These are phyloP conservation scores for Ischnura elegans DNA, from an alignment of 2,888 invertebrate species.

Conservation along the genomic window DNA sequence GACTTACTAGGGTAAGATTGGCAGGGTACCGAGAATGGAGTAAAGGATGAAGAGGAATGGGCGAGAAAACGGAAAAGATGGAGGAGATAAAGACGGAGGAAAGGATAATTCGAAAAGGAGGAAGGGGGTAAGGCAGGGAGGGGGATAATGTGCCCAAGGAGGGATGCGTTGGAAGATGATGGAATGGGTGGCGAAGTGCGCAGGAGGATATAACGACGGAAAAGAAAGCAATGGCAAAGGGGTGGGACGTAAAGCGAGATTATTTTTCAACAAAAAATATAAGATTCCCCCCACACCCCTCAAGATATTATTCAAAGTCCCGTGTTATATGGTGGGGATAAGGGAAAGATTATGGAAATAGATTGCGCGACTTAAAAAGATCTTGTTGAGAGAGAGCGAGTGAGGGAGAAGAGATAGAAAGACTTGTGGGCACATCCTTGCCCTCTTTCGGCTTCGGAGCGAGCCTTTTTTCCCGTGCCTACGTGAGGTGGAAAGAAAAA, in stretches of 20 bases:
- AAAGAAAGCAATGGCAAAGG: background rate
- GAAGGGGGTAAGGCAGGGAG: background rate
- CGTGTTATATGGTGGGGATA: constrained; percentile 28
- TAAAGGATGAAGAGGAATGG: background rate
- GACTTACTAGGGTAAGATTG: no score
- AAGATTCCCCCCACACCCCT: no score
- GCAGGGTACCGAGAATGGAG: background rate
- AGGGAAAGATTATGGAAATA: constrained; percentile 35
- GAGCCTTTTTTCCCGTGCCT: background rate
- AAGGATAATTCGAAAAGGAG: background rate
- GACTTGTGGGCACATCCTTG: background rate
- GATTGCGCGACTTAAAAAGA: constrained; percentile 8
- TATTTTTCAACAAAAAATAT: constrained; percentile 27
- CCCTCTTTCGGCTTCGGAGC: background rate
- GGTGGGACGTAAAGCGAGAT: background rate
- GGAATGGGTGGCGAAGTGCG: background rate
- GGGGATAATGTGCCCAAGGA: background rate
- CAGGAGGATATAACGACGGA: background rate
- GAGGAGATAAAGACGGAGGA: background rate
- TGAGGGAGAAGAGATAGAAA: background rate
- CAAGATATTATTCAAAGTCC: constrained; percentile 26
- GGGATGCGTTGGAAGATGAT: background rate
- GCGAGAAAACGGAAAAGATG: background rate
- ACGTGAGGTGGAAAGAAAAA: background rate
- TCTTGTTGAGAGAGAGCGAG: background rate